Conservation (phyloP, 2,797 vertebrate genomes). For the Anolis apletophallus region DNA sequence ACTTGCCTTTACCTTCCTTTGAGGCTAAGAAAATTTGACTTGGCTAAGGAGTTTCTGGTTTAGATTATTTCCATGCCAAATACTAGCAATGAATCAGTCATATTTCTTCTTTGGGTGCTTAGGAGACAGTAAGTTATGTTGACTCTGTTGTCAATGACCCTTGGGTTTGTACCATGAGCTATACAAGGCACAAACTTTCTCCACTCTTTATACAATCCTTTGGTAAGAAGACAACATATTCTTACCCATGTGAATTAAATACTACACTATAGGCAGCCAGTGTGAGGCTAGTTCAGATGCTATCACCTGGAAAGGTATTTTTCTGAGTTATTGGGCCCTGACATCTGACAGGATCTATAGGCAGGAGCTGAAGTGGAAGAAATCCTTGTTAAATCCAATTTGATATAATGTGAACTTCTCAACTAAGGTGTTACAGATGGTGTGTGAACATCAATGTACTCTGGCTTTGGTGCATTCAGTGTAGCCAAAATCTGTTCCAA, state of each 20-base stretch:
- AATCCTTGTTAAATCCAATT: slow-evolving; percentile 4
- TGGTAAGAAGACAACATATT: not conserved
- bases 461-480: not conserved
- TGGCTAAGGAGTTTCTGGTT: no score
- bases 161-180: no score
- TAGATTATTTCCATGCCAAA: no score
- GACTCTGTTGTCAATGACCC: no score
- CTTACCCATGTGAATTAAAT: not conserved
- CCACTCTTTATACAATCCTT: no score
- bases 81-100: no score
- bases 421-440: not conserved
- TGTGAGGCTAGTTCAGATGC: not conserved
- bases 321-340: not conserved
- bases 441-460: not conserved
- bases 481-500: not conserved
- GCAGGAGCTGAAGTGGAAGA: not conserved
- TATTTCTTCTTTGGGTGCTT: no score
- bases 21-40: no score
- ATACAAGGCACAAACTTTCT: no score
- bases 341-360: not conserved
- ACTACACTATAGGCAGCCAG: not conserved
- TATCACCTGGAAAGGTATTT: not conserved
- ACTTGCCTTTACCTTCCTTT: no score
- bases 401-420: not conserved
- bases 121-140: no score